Percentiles rank a stretch among this genome's conserved stretches.
Evolutionary conservation across 2,888 invertebrate species (phyloP).

Genomic region (Drosophila prolongata): DNA sequence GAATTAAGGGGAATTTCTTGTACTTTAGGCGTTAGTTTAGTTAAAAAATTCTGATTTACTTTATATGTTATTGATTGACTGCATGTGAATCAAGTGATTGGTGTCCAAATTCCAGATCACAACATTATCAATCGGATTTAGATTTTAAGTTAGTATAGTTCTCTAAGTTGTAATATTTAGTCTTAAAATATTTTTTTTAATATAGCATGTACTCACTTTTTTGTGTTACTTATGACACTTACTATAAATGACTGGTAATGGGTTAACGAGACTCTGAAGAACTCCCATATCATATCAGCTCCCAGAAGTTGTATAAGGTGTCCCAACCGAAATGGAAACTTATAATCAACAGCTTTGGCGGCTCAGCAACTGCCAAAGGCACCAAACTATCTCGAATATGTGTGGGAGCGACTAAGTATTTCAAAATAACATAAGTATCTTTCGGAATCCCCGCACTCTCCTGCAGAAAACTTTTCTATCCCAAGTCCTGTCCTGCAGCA

Average conservation of each 20-base stretch:
- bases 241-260: background rate
- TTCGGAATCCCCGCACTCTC: conserved; percentile 31
- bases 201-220: no score
- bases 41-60: no score
- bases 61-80: no score
- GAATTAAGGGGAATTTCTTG: no score
- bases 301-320: conserved; percentile 42
- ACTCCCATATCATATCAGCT: conserved; percentile 39
- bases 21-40: no score
- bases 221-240: no score
- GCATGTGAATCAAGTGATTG: no score
- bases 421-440: conserved; percentile 71
- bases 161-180: no score
- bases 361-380: conserved; percentile 72
- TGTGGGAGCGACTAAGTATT: conserved; percentile 56
- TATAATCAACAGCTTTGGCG: conserved; percentile 78
- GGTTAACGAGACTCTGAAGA: conserved; percentile 6
- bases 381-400: conserved; percentile 63
- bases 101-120: no score
- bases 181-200: no score
- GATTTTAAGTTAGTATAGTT: no score
- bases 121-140: no score
- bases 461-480: conserved; percentile 46
- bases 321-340: conserved; percentile 49
- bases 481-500: conserved; percentile 54